Percentiles rank a stretch among this genome's conserved stretches.
Conservation (phyloP, 2,888 invertebrate genomes). For the Sisyra terminalis region DNA sequence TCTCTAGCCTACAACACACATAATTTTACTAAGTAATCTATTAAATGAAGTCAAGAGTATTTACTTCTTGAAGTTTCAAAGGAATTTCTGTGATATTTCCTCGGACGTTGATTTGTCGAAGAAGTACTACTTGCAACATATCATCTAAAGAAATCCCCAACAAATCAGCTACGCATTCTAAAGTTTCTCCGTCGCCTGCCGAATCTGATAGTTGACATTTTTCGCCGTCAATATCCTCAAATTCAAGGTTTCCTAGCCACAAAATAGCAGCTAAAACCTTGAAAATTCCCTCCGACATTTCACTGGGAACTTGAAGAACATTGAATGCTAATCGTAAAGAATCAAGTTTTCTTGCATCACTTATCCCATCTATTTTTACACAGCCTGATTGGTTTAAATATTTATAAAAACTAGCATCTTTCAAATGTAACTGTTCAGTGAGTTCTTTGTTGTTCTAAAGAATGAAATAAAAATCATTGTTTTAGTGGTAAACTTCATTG, state of each 20-base stretch:
- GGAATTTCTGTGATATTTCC: slow-evolving; percentile 90
- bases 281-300: slow-evolving; percentile 79
- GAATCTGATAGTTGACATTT: slow-evolving; percentile 56
- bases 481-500: no score
- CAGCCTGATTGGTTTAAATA: slow-evolving; percentile 72
- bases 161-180: slow-evolving; percentile 53
- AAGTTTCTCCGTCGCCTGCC: slow-evolving; percentile 43
- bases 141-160: slow-evolving; percentile 60
- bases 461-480: slow-evolving; percentile 9
- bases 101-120: slow-evolving; percentile 76
- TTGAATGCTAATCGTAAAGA: slow-evolving; percentile 77
- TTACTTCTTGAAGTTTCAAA: slow-evolving; percentile 66
- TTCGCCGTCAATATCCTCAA: slow-evolving; percentile 80
- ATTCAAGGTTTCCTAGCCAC: slow-evolving; percentile 79
- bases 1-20: slow-evolving; percentile 51
- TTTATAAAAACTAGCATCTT: slow-evolving; percentile 58
- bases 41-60: slow-evolving; percentile 9
- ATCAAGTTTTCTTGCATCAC: slow-evolving; percentile 58
- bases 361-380: slow-evolving; percentile 43
- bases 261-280: slow-evolving; percentile 75
- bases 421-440: slow-evolving; percentile 53
- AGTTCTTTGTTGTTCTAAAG: slow-evolving; percentile 54
- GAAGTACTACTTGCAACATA: slow-evolving; percentile 56
- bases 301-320: slow-evolving; percentile 69
- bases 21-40: slow-evolving; percentile 3